Percentiles rank a stretch among this genome's conserved stretches.
These are phyloP conservation scores for human (Homo sapiens) DNA, from an alignment of 2,113 vertebrate genomes.

Conservation along the genomic window GRCh38 chr9:77211001-77211500, in stretches of 20 bases:
- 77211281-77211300: neutral
- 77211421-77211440: neutral
- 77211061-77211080: neutral
- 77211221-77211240: slow-evolving; percentile 11
- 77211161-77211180: neutral
- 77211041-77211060: neutral
- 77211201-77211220: slow-evolving; percentile 14
- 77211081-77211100: neutral
- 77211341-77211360: neutral
- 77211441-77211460: neutral
- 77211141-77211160: neutral
- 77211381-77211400: neutral
- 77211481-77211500: slow-evolving; percentile 3
- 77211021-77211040: neutral
- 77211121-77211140: neutral
- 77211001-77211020: neutral
- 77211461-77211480: slow-evolving; percentile 12
- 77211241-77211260: neutral
- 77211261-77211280: neutral
- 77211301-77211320: neutral
- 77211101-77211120: neutral
- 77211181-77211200: slow-evolving; percentile 18
- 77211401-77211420: slow-evolving; percentile 8
- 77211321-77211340: neutral
- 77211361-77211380: slow-evolving; percentile 10